Base-by-base conservation (phyloP, 2,888 invertebrate genomes). In the Leucophora obtusa region DNA sequence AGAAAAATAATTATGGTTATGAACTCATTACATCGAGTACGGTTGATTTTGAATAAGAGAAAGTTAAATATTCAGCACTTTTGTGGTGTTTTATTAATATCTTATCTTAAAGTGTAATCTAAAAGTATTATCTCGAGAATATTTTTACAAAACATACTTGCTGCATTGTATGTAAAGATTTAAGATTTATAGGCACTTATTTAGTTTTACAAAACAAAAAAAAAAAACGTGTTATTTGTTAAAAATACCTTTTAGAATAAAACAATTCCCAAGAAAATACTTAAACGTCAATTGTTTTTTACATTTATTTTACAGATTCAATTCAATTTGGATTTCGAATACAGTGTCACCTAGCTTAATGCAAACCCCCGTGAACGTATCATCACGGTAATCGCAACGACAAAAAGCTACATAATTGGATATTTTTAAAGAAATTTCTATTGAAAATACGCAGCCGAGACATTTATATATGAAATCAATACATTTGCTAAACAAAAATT, bases 181-280 rank as follows among this genome's bases (percentile, higher is more conserved):
- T 11, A 38, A 38, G 14, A 38, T 38, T 38, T 38, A 38, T 38
- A 38, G 38, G 11, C 38, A 38, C 38, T 38, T 38, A 38, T 38
- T 38, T 38, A 11, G 11, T 14, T 38, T 10, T 11, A 38, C 38
- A 47, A n/a, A 60, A 60, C 9, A 62, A 62, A 62, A 43, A 11
- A 60, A 60, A 15, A 62, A 62, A 62, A 62, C 62, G 50, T 62
- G 47, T 62, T 50, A 35, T 62, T 62, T 50, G n/a, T 50, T 35
- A 1, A 14, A 38, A 54, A 35, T 38, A 58, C 58, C 15, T 58
- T n/a, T 18, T 28, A 38, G 51, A 47, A 50, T 24, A 53, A 43
- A 14, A 11, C 38, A 66, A 66, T 38, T 53, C 53, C 65, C 63
- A 51, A 33, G 53, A 53, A 65, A 66, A 66, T 65, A 33, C 4